Percentiles rank a stretch among this genome's conserved stretches.
These are phyloP conservation scores for Barnardius zonarius DNA, from an alignment of 2,113 vertebrate species.

Conservation along the genomic window DNA sequence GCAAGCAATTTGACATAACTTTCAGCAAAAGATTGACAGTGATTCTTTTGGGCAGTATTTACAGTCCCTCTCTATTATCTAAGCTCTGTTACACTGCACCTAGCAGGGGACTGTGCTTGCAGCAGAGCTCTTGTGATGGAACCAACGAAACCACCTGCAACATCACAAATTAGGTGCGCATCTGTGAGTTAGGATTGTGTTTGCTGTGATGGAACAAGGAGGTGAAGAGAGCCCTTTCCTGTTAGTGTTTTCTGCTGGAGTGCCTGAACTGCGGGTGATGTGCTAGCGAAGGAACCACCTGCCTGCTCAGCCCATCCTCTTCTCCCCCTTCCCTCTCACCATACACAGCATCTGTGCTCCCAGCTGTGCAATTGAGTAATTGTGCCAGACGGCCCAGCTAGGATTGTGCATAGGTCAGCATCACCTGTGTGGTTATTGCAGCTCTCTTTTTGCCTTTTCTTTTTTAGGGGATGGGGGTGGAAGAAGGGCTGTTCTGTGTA, in stretches of 20 bases:
- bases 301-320: neutral
- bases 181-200: neutral
- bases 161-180: neutral
- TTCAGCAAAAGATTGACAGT: neutral
- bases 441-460: neutral
- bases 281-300: neutral
- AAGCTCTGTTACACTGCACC: too few relatives aligned
- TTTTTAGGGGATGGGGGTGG: rapidly evolving
- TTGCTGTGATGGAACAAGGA: neutral
- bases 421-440: neutral
- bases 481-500: neutral
- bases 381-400: neutral
- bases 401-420: neutral
- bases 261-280: neutral
- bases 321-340: neutral
- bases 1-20: neutral
- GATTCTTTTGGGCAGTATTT: neutral
- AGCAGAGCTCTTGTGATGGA: neutral
- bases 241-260: neutral
- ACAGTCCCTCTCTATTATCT: neutral
- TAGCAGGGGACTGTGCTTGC: neutral
- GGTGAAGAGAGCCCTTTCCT: neutral
- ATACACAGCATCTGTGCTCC: neutral
- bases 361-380: neutral
- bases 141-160: neutral